Evolutionary conservation across 2,797 vertebrate species (phyloP).

Genomic region (Neostethus bicornis): DNA sequence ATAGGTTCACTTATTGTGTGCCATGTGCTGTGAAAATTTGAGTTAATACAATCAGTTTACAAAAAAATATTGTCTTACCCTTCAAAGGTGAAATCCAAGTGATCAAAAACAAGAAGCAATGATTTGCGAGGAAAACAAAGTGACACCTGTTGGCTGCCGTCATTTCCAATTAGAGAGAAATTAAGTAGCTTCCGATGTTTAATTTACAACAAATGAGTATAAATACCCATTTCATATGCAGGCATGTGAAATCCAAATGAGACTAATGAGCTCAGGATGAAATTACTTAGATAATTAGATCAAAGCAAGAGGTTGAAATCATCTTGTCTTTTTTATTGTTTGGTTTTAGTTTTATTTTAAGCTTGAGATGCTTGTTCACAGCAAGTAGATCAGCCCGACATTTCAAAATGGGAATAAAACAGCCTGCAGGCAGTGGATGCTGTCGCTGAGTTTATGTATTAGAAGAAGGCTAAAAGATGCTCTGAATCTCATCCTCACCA

Average conservation of each 20-base stretch:
- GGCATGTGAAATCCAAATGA: constrained; percentile 10
- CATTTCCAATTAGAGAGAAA: constrained; percentile 33
- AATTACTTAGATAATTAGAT: constrained; percentile 8
- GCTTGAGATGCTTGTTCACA: constrained; percentile 19
- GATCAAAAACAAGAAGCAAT: constrained; percentile 11
- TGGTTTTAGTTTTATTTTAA: constrained; percentile 17
- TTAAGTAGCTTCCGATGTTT: constrained; percentile 35
- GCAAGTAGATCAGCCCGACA: constrained; percentile 34
- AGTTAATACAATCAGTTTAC: too few species aligned
- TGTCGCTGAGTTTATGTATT: constrained; percentile 32
- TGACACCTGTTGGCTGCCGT: constrained; percentile 52
- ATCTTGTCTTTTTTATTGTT: constrained; percentile 11
- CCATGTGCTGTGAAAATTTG: too few species aligned
- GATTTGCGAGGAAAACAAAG: background rate
- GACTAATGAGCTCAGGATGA: constrained; percentile 2
- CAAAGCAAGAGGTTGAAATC: background rate
- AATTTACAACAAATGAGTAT: constrained; percentile 32
- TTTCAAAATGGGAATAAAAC: constrained; percentile 39
- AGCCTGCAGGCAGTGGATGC: constrained; percentile 29
- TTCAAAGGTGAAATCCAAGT: background rate
- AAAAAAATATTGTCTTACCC: too few species aligned
- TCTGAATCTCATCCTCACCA: constrained; percentile 21
- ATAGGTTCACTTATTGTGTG: too few species aligned
- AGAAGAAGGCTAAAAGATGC: constrained; percentile 49
- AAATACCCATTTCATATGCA: background rate